Base-by-base conservation (phyloP, 2,888 invertebrate species). In the Apomyelois bistriatella region DNA sequence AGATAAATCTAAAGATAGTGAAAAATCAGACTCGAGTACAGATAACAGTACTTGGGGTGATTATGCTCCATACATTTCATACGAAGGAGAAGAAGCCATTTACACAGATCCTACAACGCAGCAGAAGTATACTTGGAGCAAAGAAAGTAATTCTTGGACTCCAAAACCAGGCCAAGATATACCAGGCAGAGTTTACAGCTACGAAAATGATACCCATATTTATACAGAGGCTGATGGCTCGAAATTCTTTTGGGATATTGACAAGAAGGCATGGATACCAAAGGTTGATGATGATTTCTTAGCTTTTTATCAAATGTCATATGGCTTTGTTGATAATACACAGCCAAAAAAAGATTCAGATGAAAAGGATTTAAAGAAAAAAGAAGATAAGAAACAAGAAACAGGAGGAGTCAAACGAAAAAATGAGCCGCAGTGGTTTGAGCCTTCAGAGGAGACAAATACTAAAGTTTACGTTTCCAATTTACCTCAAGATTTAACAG, bases 391-490 rank as follows among this genome's bases (percentile, higher is more conserved):
- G 58, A 83, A 75, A 58, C 48, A 56, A 0, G 93, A 93, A 69
- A 80, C 85, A 8, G 74, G 82, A 3, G 91, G 91, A 28, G 89
- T 76, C 0, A 93, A 92, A 67, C 75, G 91, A 57, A 92, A 92
- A 79, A 88, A 73, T 72, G 92, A 92, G 41, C 74, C 92, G 78
- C 95, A 94, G 55, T 99, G 99, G 99, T 99, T 99, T 85, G 96
- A 99, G 59, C 89, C 97, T 30, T 94, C 97, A 58, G 95, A 97
- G 54, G 93, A 94, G 17, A 83, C 69, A 5, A 99, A 98, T 76
- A 98, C 98, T 1, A 98, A 98, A 81, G 98, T 99, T 0, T 99
- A 99, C 88, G 98, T 99, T 3, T 95, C 95, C 17, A 97, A 97
- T 74, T 91, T 99, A 62, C 99, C 99, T 0, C 74, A 92, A 53